phyloP scores from a whole-genome alignment of 2,888 invertebrate genomes.

The Pherbina coryleti region DNA sequence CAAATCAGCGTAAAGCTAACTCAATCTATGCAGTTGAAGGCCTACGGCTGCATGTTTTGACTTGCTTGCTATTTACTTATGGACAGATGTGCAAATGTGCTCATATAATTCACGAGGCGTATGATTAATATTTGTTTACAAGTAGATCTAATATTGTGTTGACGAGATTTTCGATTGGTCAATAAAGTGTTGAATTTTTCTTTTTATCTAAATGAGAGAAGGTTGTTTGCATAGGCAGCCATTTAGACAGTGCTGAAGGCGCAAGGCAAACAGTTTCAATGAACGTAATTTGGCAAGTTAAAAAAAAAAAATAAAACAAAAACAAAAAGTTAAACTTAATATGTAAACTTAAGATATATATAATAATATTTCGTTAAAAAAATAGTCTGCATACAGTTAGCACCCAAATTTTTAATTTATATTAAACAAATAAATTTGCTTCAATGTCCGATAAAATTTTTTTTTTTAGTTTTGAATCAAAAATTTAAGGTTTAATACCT shows the following conservation, averaged over 20 bases:
- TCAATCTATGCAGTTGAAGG: background rate
- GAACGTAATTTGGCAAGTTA: background rate
- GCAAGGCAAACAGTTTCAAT: background rate
- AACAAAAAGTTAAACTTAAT: background rate
- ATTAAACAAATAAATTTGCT: background rate
- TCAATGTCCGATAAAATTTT: no score
- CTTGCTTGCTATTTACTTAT: background rate
- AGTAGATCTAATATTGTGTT: background rate
- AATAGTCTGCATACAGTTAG: background rate
- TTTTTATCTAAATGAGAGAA: no score
- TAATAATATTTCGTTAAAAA: background rate
- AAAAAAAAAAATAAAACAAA: background rate
- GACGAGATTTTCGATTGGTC: background rate
- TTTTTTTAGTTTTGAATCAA: no score
- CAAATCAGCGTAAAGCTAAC: conserved; percentile 1
- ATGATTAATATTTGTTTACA: background rate
- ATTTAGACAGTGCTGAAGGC: no score
- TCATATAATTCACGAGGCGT: background rate
- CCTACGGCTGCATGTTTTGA: background rate
- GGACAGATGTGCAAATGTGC: background rate
- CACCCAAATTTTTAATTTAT: background rate
- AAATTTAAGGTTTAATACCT: no score
- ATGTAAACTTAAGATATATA: background rate
- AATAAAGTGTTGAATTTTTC: no score
- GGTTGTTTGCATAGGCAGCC: no score